Evolutionary conservation across 2,888 invertebrate species (phyloP).

Genomic region (Eupithecia abbreviata): DNA sequence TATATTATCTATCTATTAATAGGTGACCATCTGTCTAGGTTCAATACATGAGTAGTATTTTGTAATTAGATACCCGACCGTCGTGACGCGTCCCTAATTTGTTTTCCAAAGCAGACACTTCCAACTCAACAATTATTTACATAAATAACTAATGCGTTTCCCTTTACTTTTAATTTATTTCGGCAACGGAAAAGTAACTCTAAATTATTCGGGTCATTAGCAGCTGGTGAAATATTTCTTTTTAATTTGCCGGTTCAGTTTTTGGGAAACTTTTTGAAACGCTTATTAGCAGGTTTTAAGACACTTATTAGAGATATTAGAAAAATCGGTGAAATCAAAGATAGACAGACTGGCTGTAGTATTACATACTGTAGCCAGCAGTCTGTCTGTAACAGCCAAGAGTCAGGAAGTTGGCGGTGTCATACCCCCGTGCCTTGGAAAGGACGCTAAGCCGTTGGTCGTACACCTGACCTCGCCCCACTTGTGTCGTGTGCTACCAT

Average conservation of each 20-base stretch:
- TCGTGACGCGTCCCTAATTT: background rate
- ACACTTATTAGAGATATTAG: background rate
- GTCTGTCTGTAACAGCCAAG: no score
- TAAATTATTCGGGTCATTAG: constrained; percentile 7
- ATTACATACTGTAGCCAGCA: no score
- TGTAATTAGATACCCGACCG: background rate
- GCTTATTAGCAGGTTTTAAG: background rate
- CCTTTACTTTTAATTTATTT: constrained; percentile 16
- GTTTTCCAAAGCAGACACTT: constrained; percentile 7
- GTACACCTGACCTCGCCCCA: no score
- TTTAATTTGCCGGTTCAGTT: constrained; percentile 4
- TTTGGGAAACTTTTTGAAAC: background rate
- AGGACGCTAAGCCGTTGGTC: no score
- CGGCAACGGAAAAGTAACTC: background rate
- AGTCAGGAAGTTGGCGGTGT: no score
- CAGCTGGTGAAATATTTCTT: background rate
- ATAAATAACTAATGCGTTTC: constrained; percentile 14
- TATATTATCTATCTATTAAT: background rate
- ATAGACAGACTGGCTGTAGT: no score
- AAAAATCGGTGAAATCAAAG: no score
- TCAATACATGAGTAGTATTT: background rate
- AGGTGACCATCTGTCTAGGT: background rate
- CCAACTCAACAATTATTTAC: constrained; percentile 9
- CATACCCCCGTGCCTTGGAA: no score
- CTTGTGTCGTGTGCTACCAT: no score